Conservation (phyloP, 2,888 invertebrate genomes). For the Gisinianus flammeolus region DNA sequence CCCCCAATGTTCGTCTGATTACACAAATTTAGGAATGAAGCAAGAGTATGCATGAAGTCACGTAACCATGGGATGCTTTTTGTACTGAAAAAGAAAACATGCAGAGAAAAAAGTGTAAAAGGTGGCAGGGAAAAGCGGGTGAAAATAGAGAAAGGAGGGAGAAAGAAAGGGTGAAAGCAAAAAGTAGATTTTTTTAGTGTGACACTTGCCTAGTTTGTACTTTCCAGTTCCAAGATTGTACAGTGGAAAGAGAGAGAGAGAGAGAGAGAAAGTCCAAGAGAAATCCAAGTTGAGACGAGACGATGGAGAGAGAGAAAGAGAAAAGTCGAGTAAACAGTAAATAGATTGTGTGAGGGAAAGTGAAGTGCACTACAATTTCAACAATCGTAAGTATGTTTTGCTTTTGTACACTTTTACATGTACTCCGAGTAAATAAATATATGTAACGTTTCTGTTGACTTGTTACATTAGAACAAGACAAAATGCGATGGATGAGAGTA, state of each 20-base stretch:
- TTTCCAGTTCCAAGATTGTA: background rate
- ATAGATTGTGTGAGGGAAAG: slow-evolving; percentile 13
- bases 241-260: slow-evolving; percentile 3
- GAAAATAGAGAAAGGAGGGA: background rate
- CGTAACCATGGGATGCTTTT: no score
- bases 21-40: no score
- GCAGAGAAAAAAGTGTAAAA: no score
- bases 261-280: background rate
- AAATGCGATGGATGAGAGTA: slow-evolving; percentile 7
- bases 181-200: background rate
- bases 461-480: background rate
- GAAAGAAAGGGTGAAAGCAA: background rate
- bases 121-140: no score
- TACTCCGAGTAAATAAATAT: slow-evolving; percentile 14
- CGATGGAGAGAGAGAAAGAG: background rate
- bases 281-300: background rate
- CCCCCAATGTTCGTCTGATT: no score
- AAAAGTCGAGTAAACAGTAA: slow-evolving; percentile 8
- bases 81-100: no score
- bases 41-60: no score
- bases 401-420: background rate
- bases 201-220: background rate
- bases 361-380: slow-evolving; percentile 21
- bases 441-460: slow-evolving; percentile 4
- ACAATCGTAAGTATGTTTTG: slow-evolving; percentile 7